A percentile compares a stretch with the other conserved stretches of the same genome.
Evolutionary conservation across 2,888 invertebrate species (phyloP).

Genomic region (Choreutis nemorana): DNA sequence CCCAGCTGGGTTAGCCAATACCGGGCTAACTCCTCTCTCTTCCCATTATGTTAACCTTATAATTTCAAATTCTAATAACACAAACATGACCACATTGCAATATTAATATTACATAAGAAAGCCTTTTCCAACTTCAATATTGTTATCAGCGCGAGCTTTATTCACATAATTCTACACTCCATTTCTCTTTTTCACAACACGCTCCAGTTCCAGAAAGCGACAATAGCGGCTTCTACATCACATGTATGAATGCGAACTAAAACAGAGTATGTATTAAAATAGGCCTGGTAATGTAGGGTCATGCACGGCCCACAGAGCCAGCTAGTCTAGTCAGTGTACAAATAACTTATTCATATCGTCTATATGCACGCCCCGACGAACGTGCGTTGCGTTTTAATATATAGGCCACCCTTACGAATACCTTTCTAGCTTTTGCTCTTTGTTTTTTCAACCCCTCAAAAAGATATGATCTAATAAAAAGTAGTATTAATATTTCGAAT

Average conservation of each 20-base stretch:
- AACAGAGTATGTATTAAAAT: slow-evolving; percentile 37
- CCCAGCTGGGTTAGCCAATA: no score
- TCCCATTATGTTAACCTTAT: no score
- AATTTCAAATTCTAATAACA: no score
- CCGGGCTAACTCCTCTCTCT: no score
- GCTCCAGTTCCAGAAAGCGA: no score
- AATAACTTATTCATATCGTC: slow-evolving; percentile 7
- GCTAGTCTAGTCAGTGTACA: slow-evolving; percentile 22
- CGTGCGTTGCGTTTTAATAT: slow-evolving; percentile 32
- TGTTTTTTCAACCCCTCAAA: slow-evolving; percentile 5
- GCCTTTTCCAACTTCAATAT: no score
- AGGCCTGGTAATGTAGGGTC: slow-evolving; percentile 12
- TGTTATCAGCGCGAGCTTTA: no score
- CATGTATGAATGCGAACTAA: slow-evolving; percentile 19
- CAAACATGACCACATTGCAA: no score
- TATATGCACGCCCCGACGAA: slow-evolving; percentile 21
- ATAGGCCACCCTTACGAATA: slow-evolving; percentile 16
- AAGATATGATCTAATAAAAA: slow-evolving; percentile 11
- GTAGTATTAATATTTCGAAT: not conserved
- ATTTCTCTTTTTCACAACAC: no score
- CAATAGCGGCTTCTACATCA: no score
- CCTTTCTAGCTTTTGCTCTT: slow-evolving; percentile 6
- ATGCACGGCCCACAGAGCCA: slow-evolving; percentile 14
- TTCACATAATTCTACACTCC: no score
- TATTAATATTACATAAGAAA: no score